Base-by-base conservation (phyloP, 2,113 vertebrate species). In the Xenopus tropicalis region DNA sequence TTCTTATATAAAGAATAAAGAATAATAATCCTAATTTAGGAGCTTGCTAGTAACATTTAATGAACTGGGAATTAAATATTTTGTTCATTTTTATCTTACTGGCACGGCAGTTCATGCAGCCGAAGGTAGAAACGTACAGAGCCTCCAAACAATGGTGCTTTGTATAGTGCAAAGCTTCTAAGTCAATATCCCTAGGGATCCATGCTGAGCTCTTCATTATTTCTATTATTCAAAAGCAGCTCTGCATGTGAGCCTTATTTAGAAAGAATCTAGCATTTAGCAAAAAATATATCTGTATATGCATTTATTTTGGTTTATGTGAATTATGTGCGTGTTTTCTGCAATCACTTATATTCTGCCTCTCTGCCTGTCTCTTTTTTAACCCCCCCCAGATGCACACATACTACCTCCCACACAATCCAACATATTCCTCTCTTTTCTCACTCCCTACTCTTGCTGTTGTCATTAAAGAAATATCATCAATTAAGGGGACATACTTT, bases 131-230 rank as follows among this genome's bases (percentile, higher is more conserved):
- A n/a, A 63, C 19, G 11, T 20, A 63, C 22, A 63, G 42, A 42
- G 29, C 25, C 17, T 57, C 9, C 20, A 57, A 57, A 57, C 25
- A 42, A 17, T 6, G 29, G 29, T 11, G 29, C 61, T 19, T 24
- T 63, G 1, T 42, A 11, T 16, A 44, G 25, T 11, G 46, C 46
- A 48, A 48, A 48, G 16, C 46, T 17, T 48, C 11, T 17, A 48
- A 48, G 62, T 65, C 62, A 65, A 42, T 44, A 65, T 65, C 42
- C 19, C 37, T 29, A 44, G n/a, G 25, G 42, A 37, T 37, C 11
- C 62, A 44, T 22, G 42, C 42, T 65, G 62, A 44, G 62, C 29
- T 65, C 14, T 65, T 65, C 37, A 44, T 42, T 65, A 29, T 65
- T 46, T 44, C 16, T 17, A 65, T 65, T 65, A 44, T 65, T 65